These are phyloP conservation scores for Neoitamus cyanurus DNA, from an alignment of 2,888 invertebrate species.

Conservation along the genomic window DNA sequence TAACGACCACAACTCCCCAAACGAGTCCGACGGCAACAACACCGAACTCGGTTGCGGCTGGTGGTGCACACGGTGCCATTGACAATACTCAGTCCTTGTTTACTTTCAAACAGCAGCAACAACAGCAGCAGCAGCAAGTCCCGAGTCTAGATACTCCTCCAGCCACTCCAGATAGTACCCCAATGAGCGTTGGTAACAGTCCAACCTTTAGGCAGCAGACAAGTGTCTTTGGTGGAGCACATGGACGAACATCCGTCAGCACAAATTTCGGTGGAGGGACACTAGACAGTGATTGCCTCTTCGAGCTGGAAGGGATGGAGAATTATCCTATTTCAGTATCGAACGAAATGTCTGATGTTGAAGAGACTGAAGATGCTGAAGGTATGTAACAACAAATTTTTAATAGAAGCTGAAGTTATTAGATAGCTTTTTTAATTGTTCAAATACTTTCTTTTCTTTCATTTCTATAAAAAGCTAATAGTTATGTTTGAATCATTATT, in stretches of 20 bases:
- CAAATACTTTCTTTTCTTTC: too few species aligned
- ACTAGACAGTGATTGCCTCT: conserved; percentile 78
- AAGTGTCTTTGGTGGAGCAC: conserved; percentile 43
- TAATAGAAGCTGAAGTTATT: not conserved
- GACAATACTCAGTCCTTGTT: conserved; percentile 39
- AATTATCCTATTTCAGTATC: conserved; percentile 48
- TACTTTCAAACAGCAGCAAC: conserved; percentile 52
- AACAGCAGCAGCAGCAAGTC: conserved; percentile 54
- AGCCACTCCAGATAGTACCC: conserved; percentile 65
- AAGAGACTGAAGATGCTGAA: conserved; percentile 81
- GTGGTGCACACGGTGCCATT: conserved; percentile 26
- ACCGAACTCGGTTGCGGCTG: not conserved
- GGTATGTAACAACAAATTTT: conserved; percentile 67
- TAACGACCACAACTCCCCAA: not conserved
- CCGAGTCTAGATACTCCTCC: conserved; percentile 66
- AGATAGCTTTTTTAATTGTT: too few species aligned
- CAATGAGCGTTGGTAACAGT: conserved; percentile 66
- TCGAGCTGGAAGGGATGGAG: conserved; percentile 77
- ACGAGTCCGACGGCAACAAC: conserved; percentile 3
- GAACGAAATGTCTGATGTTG: conserved; percentile 69
- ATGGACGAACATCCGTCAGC: conserved; percentile 20
- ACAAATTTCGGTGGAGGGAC: conserved; percentile 47
- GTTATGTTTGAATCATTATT: too few species aligned
- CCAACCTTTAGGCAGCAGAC: conserved; percentile 64
- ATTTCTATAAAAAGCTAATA: too few species aligned